Evolutionary conservation across 2,888 invertebrate genomes (phyloP).

Genomic region (Ceriagrion tenellum): DNA sequence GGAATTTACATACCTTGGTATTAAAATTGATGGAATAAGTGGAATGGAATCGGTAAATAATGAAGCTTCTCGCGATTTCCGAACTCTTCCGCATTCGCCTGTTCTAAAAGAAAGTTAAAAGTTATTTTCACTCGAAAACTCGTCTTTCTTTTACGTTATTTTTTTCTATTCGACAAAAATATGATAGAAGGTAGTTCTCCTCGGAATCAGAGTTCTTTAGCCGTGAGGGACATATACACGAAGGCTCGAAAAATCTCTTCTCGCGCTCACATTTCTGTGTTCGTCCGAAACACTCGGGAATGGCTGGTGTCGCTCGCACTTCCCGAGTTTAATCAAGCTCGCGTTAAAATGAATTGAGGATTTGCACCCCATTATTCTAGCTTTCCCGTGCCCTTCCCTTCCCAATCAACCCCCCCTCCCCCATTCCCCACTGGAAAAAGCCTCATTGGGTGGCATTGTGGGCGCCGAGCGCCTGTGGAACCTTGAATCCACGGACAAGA

Average conservation of each 20-base stretch:
- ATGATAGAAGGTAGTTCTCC: too few species aligned
- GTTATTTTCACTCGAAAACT: too few species aligned
- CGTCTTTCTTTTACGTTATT: too few species aligned
- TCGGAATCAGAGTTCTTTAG: too few species aligned
- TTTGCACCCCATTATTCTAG: background rate
- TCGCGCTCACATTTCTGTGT: background rate
- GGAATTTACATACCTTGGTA: too few species aligned
- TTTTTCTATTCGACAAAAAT: too few species aligned
- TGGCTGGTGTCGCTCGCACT: background rate
- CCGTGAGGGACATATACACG: background rate
- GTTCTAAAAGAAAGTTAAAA: too few species aligned
- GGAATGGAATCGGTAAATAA: too few species aligned
- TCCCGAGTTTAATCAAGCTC: background rate
- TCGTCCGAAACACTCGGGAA: background rate
- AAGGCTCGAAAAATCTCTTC: background rate
- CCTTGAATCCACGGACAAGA: constrained; percentile 27
- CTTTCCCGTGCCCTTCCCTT: background rate
- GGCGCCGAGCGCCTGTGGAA: background rate
- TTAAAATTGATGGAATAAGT: too few species aligned
- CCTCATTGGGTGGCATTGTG: constrained; percentile 9
- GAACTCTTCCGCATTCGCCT: too few species aligned
- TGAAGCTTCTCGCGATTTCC: too few species aligned
- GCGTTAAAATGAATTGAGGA: background rate
- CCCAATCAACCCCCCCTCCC: background rate
- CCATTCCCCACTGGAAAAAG: background rate